phyloP scores from a whole-genome alignment of 1,140 invertebrate genomes.

The Cyrtorhinus lividipennis region DNA sequence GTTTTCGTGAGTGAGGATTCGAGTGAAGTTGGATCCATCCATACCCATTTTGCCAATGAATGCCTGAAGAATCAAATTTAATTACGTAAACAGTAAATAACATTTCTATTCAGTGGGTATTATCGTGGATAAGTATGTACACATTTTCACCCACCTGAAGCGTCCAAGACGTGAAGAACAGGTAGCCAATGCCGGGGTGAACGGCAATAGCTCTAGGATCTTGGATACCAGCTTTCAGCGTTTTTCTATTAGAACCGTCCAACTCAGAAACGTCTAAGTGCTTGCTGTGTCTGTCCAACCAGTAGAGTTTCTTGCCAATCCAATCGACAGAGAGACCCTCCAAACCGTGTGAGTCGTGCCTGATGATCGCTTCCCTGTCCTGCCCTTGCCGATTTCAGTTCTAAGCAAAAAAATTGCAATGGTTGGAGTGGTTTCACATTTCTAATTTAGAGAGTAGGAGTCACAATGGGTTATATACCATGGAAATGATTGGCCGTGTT shows the following conservation, averaged over 20 bases:
- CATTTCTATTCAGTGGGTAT: not conserved
- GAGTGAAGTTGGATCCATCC: slow-evolving; percentile 84
- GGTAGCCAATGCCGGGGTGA: slow-evolving; percentile 83
- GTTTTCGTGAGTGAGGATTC: slow-evolving; percentile 80
- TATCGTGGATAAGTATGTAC: not conserved
- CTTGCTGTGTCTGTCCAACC: slow-evolving; percentile 88
- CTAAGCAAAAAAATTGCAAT: no score
- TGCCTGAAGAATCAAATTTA: slow-evolving; percentile 40
- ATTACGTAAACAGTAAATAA: not conserved
- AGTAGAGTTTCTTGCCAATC: slow-evolving; percentile 91
- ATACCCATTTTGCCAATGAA: slow-evolving; percentile 96
- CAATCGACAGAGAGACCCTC: slow-evolving; percentile 96
- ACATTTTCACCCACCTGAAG: slow-evolving; percentile 42
- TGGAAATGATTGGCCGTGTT: no score
- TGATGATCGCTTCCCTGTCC: slow-evolving; percentile 66
- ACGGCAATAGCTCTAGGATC: slow-evolving; percentile 89
- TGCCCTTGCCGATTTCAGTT: slow-evolving; percentile 25
- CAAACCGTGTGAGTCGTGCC: slow-evolving; percentile 84
- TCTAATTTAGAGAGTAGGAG: not conserved
- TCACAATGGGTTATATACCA: no score
- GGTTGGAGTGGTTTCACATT: not conserved
- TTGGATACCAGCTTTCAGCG: slow-evolving; percentile 68
- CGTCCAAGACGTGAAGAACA: slow-evolving; percentile 95
- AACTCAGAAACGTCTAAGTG: slow-evolving; percentile 85
- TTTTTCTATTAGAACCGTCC: slow-evolving; percentile 81